Base-by-base conservation (phyloP, 2,888 invertebrate genomes). In the Aricia artaxerxes region DNA sequence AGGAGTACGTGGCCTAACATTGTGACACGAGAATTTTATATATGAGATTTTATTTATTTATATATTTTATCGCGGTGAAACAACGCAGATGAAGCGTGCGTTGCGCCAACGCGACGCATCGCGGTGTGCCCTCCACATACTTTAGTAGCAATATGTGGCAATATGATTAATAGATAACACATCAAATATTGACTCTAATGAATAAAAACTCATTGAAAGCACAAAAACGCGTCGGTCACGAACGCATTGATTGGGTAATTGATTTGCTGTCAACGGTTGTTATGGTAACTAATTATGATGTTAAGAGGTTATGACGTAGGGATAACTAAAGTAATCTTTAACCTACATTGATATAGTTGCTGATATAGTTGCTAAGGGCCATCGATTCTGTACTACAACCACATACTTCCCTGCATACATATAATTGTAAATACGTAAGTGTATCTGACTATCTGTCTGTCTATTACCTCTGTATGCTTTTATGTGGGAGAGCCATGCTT, bases 231-330 rank as follows among this genome's bases (percentile, higher is more conserved):
- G 69, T 69, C 35, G 35, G 35, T 69, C 69, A 69, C 69, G 69
- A 69, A 13, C 31, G 24, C 11, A 64, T 31, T 31, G 31, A 69
- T 69, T 69, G 69, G 13, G 69, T 16, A 69, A 69, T 69, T 69
- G 69, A 69, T 69, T 69, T 35, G 35, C 35, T 69, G 35, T 69
- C 69, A 69, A 69, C 69, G 69, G 35, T 69, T 69, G 69, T 69
- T 69, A 69, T 69, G 69, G 69, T 16, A 69, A 69, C 69, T 16
- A 38, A 69, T 69, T 69, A 69, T 35, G 69, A 69, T 69, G 69
- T 69, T 69, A 69, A 69, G 69, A 69, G 35, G 13, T 49, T 1
- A 11, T 49, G 49, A 49, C 49, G 49, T 49, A 49, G 49, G 49
- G 49, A 49, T 49, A 49, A 49, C 49, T n/a, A n/a, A n/a, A n/a